A percentile compares a stretch with the other conserved stretches of the same genome.
phyloP scores from a whole-genome alignment of 2,113 vertebrate species.

The Coryphaenoides rupestris region DNA sequence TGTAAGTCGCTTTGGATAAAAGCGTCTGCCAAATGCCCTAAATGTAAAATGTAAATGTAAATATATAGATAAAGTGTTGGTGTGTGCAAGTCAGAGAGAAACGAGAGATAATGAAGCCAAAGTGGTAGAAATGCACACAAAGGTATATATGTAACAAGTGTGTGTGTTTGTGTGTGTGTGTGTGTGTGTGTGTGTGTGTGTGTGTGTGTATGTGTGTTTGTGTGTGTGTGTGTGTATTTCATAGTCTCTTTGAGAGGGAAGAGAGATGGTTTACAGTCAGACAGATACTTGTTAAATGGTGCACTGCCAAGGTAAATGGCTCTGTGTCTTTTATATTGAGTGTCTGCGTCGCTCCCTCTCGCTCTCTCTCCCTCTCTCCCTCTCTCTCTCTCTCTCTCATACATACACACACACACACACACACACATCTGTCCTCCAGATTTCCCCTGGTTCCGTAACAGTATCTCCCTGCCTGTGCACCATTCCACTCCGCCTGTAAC shows the following conservation, averaged over 20 bases:
- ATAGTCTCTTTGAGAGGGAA: slow-evolving; percentile 33
- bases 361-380: too few relatives aligned
- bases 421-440: slow-evolving; percentile 69
- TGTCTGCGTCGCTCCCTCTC: slow-evolving; percentile 31
- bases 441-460: slow-evolving; percentile 50
- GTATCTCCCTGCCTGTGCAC: slow-evolving; percentile 43
- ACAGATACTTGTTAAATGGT: slow-evolving; percentile 49
- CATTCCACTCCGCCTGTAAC: slow-evolving; percentile 55
- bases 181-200: not conserved
- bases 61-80: too few relatives aligned
- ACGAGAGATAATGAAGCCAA: too few relatives aligned
- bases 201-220: not conserved
- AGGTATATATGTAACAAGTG: too few relatives aligned
- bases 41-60: too few relatives aligned
- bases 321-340: slow-evolving; percentile 33
- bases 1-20: too few relatives aligned
- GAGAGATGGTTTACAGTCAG: slow-evolving; percentile 13
- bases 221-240: not conserved
- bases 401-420: not conserved
- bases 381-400: too few relatives aligned
- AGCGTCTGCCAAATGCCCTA: too few relatives aligned
- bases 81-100: too few relatives aligned
- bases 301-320: slow-evolving; percentile 56
- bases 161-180: slow-evolving; percentile 7
- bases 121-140: too few relatives aligned